Conservation (phyloP, 2,797 vertebrate genomes). For the Arremon brunneinucha region DNA sequence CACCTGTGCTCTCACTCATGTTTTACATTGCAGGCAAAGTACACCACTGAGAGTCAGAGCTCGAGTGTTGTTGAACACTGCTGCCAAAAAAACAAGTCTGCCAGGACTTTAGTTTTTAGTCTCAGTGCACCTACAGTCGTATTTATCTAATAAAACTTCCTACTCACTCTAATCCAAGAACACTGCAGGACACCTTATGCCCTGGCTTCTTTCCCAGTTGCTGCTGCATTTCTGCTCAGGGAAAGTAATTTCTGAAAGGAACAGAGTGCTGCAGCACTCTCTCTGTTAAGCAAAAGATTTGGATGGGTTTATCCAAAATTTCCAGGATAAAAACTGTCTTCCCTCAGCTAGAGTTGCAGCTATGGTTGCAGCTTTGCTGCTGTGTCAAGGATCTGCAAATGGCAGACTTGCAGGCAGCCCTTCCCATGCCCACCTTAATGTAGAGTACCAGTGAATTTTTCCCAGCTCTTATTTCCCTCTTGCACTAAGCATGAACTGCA, state of each 20-base stretch:
- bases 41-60: not conserved
- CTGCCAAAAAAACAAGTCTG: not conserved
- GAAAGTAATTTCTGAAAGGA: not conserved
- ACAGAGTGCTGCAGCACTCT: not conserved
- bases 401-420: not conserved
- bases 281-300: not conserved
- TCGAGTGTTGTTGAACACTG: not conserved
- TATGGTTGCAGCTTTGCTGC: not conserved
- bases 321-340: not conserved
- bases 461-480: not conserved
- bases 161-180: not conserved
- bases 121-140: not conserved
- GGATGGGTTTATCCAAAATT: not conserved
- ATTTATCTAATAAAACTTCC: not conserved
- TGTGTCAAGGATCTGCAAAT: not conserved
- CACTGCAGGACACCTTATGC: not conserved
- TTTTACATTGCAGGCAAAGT: not conserved
- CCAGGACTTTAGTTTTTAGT: not conserved
- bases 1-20: not conserved
- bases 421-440: not conserved
- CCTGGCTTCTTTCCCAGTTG: conserved; percentile 2
- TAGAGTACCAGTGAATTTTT: not conserved
- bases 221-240: not conserved
- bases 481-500: not conserved
- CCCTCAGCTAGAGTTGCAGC: not conserved